phyloP scores from a whole-genome alignment of 2,797 vertebrate genomes.

The Neosalanx taihuensis region DNA sequence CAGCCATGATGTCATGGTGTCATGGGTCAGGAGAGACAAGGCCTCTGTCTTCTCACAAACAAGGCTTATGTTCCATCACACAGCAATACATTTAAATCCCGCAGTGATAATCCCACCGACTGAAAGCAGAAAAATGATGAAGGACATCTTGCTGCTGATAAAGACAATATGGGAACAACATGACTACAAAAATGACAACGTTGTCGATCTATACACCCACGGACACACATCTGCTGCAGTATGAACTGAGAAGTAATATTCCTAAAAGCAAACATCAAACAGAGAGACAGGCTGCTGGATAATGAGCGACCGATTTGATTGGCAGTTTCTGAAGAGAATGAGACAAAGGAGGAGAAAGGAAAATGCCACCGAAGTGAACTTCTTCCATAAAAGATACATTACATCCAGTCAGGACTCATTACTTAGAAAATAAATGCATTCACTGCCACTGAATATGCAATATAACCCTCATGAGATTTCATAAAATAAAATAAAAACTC shows the following conservation, averaged over 20 bases:
- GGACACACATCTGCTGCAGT: background rate
- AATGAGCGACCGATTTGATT: background rate
- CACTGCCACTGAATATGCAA: background rate
- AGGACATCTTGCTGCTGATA: slow-evolving; percentile 8
- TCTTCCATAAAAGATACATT: background rate
- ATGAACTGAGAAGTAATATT: background rate
- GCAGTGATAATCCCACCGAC: background rate
- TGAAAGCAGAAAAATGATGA: slow-evolving; percentile 3
- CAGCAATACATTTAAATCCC: background rate
- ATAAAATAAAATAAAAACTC: no score
- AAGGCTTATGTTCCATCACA: background rate
- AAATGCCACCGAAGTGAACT: background rate
- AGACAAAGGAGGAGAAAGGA: background rate
- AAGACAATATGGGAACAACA: slow-evolving; percentile 11
- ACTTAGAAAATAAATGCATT: background rate
- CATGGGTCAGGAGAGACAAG: slow-evolving; percentile 1
- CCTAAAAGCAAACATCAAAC: background rate
- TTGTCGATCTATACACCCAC: background rate
- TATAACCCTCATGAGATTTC: background rate
- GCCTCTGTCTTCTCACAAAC: background rate
- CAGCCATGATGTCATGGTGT: no score
- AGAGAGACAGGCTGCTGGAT: background rate
- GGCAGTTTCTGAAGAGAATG: background rate
- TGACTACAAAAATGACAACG: background rate
- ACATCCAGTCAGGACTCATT: background rate